Evolutionary conservation across 2,113 vertebrate genomes (phyloP).

Genomic region (Xenus cinereus): DNA sequence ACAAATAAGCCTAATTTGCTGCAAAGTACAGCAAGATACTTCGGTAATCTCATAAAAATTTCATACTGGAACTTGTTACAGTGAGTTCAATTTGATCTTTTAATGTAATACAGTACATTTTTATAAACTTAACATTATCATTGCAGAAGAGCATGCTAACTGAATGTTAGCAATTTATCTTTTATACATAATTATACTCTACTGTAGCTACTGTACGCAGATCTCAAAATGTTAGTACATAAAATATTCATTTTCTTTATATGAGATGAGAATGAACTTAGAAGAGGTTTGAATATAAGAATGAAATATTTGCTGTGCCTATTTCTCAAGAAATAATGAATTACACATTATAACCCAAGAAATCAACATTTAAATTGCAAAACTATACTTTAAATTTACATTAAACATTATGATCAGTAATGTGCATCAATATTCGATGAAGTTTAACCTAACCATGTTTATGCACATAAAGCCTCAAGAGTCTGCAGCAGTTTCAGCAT

Average conservation of each 20-base stretch:
- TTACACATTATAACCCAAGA: slow-evolving; percentile 67
- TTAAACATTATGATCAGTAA: slow-evolving; percentile 62
- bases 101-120: slow-evolving; percentile 73
- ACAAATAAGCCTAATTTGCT: slow-evolving; percentile 28
- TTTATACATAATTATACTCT: slow-evolving; percentile 70
- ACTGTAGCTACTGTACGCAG: slow-evolving; percentile 69
- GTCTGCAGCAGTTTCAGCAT: slow-evolving; percentile 61
- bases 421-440: slow-evolving; percentile 61
- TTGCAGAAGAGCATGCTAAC: slow-evolving; percentile 71
- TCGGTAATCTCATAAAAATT: slow-evolving; percentile 56
- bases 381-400: slow-evolving; percentile 72
- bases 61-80: slow-evolving; percentile 70
- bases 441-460: slow-evolving; percentile 65
- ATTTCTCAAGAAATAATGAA: slow-evolving; percentile 73
- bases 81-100: slow-evolving; percentile 68
- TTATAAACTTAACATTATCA: slow-evolving; percentile 72
- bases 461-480: slow-evolving; percentile 74
- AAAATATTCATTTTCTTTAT: slow-evolving; percentile 70
- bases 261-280: slow-evolving; percentile 61
- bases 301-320: slow-evolving; percentile 67
- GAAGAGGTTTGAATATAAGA: slow-evolving; percentile 61
- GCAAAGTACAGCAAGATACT: slow-evolving; percentile 64
- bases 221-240: slow-evolving; percentile 73
- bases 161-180: slow-evolving; percentile 66
- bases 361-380: slow-evolving; percentile 66